These are phyloP conservation scores for Phodopus roborovskii DNA, from an alignment of 2,113 vertebrate genomes.

Conservation along the genomic window DNA sequence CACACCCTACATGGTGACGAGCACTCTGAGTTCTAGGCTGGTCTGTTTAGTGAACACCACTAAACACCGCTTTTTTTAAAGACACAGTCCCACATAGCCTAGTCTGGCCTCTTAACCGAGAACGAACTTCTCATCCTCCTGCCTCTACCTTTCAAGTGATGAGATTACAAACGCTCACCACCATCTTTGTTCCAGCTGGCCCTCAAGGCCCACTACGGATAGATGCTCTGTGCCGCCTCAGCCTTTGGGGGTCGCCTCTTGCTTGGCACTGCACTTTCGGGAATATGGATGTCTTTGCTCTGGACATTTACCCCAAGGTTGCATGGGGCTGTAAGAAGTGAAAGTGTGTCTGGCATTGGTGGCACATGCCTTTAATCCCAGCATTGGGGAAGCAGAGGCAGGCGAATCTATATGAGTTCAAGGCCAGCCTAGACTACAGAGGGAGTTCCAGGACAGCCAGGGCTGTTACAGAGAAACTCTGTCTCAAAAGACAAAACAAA, in stretches of 20 bases:
- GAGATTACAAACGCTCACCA: background rate
- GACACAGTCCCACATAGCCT: background rate
- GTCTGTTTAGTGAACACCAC: background rate
- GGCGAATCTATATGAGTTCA: too few species aligned
- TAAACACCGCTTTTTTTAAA: background rate
- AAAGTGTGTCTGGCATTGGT: background rate
- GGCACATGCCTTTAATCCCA: too few species aligned
- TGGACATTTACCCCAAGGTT: background rate
- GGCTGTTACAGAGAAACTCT: too few species aligned
- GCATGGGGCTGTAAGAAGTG: background rate
- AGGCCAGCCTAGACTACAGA: too few species aligned
- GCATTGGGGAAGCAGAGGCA: too few species aligned
- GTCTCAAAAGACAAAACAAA: too few species aligned
- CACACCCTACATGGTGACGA: background rate
- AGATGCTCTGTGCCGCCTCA: background rate
- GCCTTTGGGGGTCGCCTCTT: background rate
- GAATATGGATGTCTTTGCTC: background rate
- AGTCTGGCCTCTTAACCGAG: background rate
- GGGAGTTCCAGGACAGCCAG: too few species aligned
- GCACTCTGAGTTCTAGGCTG: background rate
- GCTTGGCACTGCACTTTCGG: background rate
- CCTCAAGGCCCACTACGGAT: background rate
- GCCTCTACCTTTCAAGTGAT: background rate
- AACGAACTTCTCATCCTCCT: background rate
- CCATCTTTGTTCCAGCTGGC: background rate